These are phyloP conservation scores for Solenodon paradoxus DNA, from an alignment of 2,113 vertebrate genomes.

Conservation along the genomic window DNA sequence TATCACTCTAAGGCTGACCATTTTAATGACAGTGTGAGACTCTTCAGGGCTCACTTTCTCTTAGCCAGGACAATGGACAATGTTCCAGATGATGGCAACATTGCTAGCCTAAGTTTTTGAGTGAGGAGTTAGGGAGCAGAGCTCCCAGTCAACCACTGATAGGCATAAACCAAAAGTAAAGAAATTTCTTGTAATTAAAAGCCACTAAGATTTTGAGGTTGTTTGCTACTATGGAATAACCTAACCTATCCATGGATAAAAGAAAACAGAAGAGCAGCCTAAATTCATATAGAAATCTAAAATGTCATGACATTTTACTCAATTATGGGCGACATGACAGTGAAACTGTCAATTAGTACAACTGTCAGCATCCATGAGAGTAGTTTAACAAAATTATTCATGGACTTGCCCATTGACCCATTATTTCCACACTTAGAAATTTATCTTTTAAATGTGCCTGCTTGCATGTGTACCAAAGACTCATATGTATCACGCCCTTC, in stretches of 20 bases:
- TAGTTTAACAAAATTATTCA: background rate
- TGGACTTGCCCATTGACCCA: background rate
- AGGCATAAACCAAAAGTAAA: background rate
- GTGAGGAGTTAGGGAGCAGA: background rate
- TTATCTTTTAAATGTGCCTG: conserved; percentile 7
- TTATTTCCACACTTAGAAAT: background rate
- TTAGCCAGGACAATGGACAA: background rate
- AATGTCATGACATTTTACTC: background rate
- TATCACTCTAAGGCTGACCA: background rate
- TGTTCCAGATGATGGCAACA: background rate
- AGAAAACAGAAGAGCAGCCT: background rate
- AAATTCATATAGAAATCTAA: background rate
- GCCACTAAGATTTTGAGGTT: background rate
- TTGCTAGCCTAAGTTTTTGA: background rate
- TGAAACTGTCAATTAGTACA: background rate
- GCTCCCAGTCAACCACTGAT: background rate
- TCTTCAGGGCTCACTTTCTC: background rate
- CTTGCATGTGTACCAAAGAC: background rate
- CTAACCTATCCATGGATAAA: background rate
- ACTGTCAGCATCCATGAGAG: background rate
- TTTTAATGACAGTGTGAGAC: background rate
- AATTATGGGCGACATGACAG: background rate
- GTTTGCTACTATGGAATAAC: background rate
- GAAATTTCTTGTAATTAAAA: background rate
- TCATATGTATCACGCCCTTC: background rate